Evolutionary conservation across 2,113 vertebrate genomes (phyloP), one percentile per base, ranked within the genome.

Genomic region (Tenebrosternarchus preto): DNA sequence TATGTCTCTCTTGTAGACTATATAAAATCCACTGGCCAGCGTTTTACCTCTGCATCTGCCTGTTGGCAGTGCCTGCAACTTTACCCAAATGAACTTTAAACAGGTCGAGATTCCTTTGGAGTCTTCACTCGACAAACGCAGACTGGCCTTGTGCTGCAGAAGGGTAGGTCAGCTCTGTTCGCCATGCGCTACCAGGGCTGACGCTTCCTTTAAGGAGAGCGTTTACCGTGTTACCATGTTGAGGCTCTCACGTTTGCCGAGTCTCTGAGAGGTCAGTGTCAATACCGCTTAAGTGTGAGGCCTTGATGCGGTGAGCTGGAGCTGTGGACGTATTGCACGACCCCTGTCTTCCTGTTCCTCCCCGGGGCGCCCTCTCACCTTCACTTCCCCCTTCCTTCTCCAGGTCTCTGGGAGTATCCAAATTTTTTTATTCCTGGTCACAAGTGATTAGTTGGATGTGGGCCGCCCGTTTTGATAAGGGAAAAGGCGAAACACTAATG

Each of bases 181-280:
- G 60, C n/a, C 11, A 36, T 19, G 56, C 43, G 39, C 29, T 55
- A 27, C 25, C 73, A 57, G 60, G 73, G 63, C 31, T 68, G 25
- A 17, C 71, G 84, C 85, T 83, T 88, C 85, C 85, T 46, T 25
- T 85, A 86, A 86, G 89, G 88, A 86, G 83, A 89, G 86, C 85
- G 59, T 55, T 83, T 73, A 81, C 78, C 53, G 85, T 87, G 90
- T 92, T 95, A 84, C 89, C 88, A 93, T 92, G 90, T 93, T 94
- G 92, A 90, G 88, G 86, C 84, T 86, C 78, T 92, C 93, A 92
- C 88, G 90, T 89, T 92, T 89, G 90, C 88, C 79, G 87, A 87
- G 90, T 92, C 93, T 92, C 85, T 7, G 80, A 15, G 85, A 92
- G 90, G 93, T 94, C 92, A 92, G 83, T 92, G 92, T 95, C 92